Evolutionary conservation across 2,113 vertebrate species (phyloP), one percentile per base, ranked within the genome.

Genomic region (Chascanopsetta lugubris): DNA sequence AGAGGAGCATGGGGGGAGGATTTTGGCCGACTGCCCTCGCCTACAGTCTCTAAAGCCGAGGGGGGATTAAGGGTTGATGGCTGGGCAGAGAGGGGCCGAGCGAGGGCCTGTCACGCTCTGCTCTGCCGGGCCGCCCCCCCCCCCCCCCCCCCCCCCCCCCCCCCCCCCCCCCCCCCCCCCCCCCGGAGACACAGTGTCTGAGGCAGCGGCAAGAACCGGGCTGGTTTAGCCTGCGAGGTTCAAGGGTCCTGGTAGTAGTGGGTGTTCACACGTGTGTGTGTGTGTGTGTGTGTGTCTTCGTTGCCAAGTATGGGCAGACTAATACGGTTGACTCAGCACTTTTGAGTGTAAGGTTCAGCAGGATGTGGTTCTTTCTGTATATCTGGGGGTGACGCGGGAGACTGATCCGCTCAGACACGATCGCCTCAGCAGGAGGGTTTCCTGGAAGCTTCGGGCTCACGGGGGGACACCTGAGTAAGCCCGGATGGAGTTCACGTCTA

Each of bases 151-250:
- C 2, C 50, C 79, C 84, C 75, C 54, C 2, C 50, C 79, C 84
- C n/a, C n/a, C n/a, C n/a, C n/a, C n/a, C n/a, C n/a, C n/a, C n/a
- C n/a, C n/a, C n/a, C n/a, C n/a, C n/a, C n/a, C n/a, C 75, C 54
- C 2, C 50, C 79, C 84, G 88, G 91, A 90, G 89, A 90, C 90
- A 82, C 77, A 65, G 82, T 81, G 90, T 91, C 87, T 88, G 88
- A 88, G 76, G 78, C 51, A 75, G 77, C 57, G 68, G 45, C 2
- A 54, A 83, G 73, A 83, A 61, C 13, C 13, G 62, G 48, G 61
- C 75, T 64, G 61, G 70, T 69, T 74, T n/a, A 80, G 68, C 43
- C 70, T 61, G 69, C 9, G 36, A 69, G 64, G 80, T 87, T 87
- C 77, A 78, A 79, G 83, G 84, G 82, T 82, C 84, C 63, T 83